These are phyloP conservation scores for Iguana delicatissima DNA, from an alignment of 2,797 vertebrate genomes.

Conservation along the genomic window DNA sequence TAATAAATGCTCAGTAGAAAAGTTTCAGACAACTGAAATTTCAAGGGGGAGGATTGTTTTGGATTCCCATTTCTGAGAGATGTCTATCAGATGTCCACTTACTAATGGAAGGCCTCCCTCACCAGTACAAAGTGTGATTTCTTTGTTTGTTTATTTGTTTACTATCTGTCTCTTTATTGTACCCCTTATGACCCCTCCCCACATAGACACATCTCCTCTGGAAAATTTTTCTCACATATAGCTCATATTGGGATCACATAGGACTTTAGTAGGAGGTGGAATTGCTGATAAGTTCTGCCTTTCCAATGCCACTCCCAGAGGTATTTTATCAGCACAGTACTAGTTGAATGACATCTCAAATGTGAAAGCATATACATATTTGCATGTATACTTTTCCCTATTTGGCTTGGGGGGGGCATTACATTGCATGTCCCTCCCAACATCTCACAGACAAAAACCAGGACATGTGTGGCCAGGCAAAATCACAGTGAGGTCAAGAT, in stretches of 20 bases:
- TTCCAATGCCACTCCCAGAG: not conserved
- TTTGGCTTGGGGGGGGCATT: too few species aligned
- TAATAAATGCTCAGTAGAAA: not conserved
- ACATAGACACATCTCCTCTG: not conserved
- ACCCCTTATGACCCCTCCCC: not conserved
- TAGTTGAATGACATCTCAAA: not conserved
- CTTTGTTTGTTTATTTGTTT: not conserved
- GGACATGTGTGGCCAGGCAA: too few species aligned
- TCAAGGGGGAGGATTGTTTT: not conserved
- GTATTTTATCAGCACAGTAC: not conserved
- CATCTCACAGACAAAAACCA: too few species aligned
- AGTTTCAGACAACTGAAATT: not conserved
- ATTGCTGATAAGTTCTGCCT: not conserved
- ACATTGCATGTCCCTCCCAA: too few species aligned
- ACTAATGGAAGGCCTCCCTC: not conserved
- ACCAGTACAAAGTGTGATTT: not conserved
- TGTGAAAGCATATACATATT: too few species aligned
- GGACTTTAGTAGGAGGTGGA: not conserved
- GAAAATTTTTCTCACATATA: not conserved
- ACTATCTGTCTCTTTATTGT: not conserved
- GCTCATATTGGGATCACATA: not conserved
- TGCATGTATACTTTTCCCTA: too few species aligned
- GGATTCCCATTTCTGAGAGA: not conserved
- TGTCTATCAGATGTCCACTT: not conserved
- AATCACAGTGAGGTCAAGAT: too few species aligned